These are phyloP conservation scores for Gibbula magus DNA, from an alignment of 2,888 invertebrate genomes.

Conservation along the genomic window DNA sequence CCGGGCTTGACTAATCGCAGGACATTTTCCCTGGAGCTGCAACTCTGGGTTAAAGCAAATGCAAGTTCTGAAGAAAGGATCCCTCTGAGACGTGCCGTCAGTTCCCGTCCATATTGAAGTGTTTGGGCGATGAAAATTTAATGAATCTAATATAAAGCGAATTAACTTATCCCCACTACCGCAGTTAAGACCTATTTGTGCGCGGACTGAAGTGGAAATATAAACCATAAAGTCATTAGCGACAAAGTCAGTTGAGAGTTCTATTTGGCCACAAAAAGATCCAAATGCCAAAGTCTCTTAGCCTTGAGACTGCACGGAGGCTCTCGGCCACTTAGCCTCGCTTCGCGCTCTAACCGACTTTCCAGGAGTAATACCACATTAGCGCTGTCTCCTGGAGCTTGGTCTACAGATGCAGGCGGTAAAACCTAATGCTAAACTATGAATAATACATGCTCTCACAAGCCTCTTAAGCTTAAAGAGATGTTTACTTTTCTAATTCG, in stretches of 20 bases:
- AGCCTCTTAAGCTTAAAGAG: background rate
- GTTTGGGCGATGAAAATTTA: constrained; percentile 47
- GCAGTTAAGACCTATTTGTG: constrained; percentile 37
- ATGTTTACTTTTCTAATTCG: constrained; percentile 14
- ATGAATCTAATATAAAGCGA: constrained; percentile 52
- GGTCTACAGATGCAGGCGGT: background rate
- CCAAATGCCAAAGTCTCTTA: constrained; percentile 46
- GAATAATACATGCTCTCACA: constrained; percentile 13
- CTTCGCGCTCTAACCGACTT: background rate
- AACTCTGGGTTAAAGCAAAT: constrained; percentile 17
- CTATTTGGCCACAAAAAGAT: constrained; percentile 24
- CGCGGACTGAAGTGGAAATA: constrained; percentile 36
- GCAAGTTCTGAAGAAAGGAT: constrained; percentile 2
- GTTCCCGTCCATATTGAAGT: constrained; percentile 38
- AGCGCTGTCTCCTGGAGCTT: background rate
- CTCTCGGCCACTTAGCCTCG: background rate
- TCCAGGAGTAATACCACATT: background rate
- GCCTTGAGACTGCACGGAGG: constrained; percentile 14
- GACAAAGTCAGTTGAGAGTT: constrained; percentile 22
- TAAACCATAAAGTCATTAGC: constrained; percentile 41
- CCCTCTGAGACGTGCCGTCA: constrained; percentile 29
- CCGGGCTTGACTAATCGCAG: background rate
- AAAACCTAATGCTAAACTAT: background rate
- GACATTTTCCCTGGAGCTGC: background rate
- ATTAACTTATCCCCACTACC: constrained; percentile 42